These are phyloP conservation scores for Sebastes diaconus DNA, from an alignment of 2,797 vertebrate species.

Conservation along the genomic window DNA sequence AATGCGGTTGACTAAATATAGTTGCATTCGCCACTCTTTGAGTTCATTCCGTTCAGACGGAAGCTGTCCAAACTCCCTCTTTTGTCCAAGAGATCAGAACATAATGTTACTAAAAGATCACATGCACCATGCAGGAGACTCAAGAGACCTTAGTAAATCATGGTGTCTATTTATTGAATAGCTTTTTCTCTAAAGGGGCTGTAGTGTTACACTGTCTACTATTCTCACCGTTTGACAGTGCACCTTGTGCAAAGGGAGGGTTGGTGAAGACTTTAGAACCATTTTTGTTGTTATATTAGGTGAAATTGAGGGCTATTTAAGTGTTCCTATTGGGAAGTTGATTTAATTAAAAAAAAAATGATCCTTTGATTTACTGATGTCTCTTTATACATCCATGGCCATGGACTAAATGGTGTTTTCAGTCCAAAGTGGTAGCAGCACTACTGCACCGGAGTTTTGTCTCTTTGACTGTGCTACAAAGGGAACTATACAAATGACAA, in stretches of 20 bases:
- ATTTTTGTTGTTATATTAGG: too few relatives aligned
- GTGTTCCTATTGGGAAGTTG: too few relatives aligned
- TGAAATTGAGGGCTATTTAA: too few relatives aligned
- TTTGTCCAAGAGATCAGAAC: constrained; percentile 2
- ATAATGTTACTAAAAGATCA: neutral
- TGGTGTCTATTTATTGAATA: neutral
- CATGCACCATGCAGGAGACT: neutral
- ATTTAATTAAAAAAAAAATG: too few relatives aligned
- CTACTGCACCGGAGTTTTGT: too few relatives aligned
- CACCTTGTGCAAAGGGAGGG: too few relatives aligned
- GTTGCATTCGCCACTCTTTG: neutral
- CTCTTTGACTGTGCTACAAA: neutral
- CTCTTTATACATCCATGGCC: too few relatives aligned
- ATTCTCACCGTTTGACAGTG: neutral
- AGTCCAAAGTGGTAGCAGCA: too few relatives aligned
- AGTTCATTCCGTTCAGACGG: neutral
- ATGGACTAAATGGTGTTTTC: too few relatives aligned
- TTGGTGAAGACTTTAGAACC: too few relatives aligned
- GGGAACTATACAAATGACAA: neutral
- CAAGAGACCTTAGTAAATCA: neutral
- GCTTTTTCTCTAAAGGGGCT: neutral
- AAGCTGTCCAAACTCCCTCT: neutral
- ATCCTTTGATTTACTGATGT: too few relatives aligned
- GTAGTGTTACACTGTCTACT: too few relatives aligned
- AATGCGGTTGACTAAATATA: constrained; percentile 5